Evolutionary conservation across 2,113 vertebrate species (phyloP).

Genomic region (Crotalus tigris): DNA sequence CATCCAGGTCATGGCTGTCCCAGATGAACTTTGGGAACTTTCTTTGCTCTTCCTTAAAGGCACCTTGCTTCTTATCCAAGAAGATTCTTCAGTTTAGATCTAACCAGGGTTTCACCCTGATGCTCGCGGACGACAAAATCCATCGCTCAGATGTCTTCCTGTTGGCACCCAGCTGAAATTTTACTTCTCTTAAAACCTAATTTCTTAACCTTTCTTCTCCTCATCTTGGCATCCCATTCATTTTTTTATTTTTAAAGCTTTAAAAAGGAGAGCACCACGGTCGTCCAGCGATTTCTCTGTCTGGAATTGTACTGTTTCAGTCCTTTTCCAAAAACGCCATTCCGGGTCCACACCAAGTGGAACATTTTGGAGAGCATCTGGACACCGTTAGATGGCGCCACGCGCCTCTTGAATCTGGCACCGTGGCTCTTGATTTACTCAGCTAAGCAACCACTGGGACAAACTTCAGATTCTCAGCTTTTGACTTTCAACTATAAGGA

Average conservation of each 20-base stretch:
- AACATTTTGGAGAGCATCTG: conserved; percentile 18
- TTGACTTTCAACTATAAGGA: background rate
- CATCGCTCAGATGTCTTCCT: background rate
- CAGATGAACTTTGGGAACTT: background rate
- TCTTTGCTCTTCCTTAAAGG: background rate
- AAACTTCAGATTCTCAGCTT: background rate
- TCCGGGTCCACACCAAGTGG: too few relatives aligned
- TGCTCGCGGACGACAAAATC: background rate
- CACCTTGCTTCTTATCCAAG: background rate
- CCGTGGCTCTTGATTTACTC: conserved; percentile 33
- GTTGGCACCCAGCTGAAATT: background rate
- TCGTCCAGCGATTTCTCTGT: too few relatives aligned
- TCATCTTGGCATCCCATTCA: background rate
- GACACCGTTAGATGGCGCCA: conserved; percentile 61
- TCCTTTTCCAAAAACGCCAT: background rate
- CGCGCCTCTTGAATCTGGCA: conserved; percentile 44
- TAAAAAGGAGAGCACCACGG: background rate
- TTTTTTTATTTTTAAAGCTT: background rate
- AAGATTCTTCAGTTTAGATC: background rate
- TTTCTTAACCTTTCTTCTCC: background rate
- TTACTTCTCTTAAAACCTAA: background rate
- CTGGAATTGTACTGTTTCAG: background rate
- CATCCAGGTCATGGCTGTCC: background rate
- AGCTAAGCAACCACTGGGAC: background rate
- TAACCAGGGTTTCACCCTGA: background rate